These are phyloP conservation scores for Sebastes flavidus DNA, from an alignment of 2,797 vertebrate species.

Conservation along the genomic window DNA sequence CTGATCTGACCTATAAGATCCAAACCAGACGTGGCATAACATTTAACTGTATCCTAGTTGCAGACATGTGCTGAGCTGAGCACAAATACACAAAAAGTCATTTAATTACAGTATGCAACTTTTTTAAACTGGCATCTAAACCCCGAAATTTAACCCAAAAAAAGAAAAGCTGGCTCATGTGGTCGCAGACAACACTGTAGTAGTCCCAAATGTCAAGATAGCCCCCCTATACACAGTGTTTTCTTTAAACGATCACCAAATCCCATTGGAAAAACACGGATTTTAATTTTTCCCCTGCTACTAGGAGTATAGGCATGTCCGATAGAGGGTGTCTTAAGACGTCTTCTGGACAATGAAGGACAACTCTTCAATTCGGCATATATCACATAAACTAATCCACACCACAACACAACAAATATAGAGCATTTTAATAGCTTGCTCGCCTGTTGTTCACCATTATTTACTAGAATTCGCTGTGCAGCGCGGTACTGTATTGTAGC, in stretches of 20 bases:
- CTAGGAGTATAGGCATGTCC: not conserved
- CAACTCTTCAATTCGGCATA: conserved; percentile 5
- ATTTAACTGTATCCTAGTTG: conserved; percentile 1
- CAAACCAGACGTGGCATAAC: conserved; percentile 47
- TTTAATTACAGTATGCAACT: conserved; percentile 31
- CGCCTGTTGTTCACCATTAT: too few species aligned
- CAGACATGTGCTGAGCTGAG: conserved; percentile 35
- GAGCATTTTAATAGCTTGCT: not conserved
- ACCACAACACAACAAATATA: accelerated
- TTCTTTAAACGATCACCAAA: not conserved
- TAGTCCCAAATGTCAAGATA: not conserved
- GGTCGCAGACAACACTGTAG: not conserved
- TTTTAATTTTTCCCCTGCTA: not conserved
- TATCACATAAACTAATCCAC: not conserved
- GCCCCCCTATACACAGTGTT: too few species aligned
- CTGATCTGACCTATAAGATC: conserved; percentile 6
- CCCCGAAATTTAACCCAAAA: not conserved
- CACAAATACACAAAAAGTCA: conserved; percentile 6
- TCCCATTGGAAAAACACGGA: not conserved
- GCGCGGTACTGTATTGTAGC: not conserved
- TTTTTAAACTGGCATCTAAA: not conserved
- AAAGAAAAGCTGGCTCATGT: not conserved
- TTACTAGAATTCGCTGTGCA: not conserved
- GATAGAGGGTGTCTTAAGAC: not conserved
- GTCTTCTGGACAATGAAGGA: not conserved